Evolutionary conservation across 2,888 invertebrate genomes (phyloP).

Genomic region (Pyrrhosoma nymphula): DNA sequence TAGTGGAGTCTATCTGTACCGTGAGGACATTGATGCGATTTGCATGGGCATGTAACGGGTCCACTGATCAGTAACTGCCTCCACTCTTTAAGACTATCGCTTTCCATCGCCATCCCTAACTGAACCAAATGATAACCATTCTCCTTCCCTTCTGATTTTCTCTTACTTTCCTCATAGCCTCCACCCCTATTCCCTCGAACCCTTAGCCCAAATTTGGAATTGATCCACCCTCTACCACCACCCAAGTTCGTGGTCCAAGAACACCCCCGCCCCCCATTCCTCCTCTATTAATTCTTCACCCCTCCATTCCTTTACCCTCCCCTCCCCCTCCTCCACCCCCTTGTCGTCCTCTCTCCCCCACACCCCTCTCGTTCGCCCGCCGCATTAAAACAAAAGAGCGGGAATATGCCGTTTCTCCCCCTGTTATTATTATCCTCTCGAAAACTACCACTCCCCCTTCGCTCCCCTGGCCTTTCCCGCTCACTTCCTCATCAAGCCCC

Average conservation of each 20-base stretch:
- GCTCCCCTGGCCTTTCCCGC: background rate
- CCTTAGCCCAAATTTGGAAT: background rate
- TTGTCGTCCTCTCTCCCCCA: background rate
- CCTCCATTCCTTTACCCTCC: background rate
- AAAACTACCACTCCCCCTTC: background rate
- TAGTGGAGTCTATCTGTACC: too few species aligned
- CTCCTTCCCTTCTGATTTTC: background rate
- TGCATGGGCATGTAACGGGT: too few species aligned
- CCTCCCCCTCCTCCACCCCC: background rate
- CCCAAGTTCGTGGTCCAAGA: background rate
- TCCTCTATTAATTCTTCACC: background rate
- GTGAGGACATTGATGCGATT: too few species aligned
- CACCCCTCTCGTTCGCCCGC: background rate
- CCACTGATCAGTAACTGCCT: too few species aligned
- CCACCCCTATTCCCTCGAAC: background rate
- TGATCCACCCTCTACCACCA: background rate
- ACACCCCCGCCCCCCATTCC: too few species aligned
- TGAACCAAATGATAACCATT: too few species aligned
- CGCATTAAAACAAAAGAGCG: conserved; percentile 16
- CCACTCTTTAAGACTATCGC: too few species aligned
- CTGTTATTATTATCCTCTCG: background rate
- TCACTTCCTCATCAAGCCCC: conserved; percentile 8
- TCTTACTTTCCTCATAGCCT: background rate
- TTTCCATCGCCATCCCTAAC: too few species aligned
- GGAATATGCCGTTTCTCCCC: background rate